These are phyloP conservation scores for Xiphias gladius DNA, from an alignment of 2,113 vertebrate genomes.

Conservation along the genomic window DNA sequence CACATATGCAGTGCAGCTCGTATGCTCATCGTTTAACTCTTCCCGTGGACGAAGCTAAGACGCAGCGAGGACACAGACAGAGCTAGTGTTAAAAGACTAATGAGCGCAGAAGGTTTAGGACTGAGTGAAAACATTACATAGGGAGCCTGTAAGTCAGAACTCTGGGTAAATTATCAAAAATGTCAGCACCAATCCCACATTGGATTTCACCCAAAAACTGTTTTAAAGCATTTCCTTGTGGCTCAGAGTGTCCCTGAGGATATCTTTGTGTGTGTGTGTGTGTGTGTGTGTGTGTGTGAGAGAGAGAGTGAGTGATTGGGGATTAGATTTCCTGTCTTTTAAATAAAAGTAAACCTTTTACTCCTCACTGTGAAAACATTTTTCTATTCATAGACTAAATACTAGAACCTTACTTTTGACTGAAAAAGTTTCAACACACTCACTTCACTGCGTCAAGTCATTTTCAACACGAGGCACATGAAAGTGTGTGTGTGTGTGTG, in stretches of 20 bases:
- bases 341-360: neutral
- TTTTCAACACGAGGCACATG: too few species aligned
- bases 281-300: neutral
- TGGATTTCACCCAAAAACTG: conserved; percentile 53
- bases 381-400: neutral
- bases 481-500: too few species aligned
- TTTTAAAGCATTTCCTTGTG: conserved; percentile 58
- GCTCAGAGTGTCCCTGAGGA: conserved; percentile 21
- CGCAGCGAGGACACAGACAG: neutral
- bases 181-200: conserved; percentile 35
- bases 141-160: conserved; percentile 51
- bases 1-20: neutral
- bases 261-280: conserved; percentile 15
- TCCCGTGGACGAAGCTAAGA: neutral
- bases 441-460: too few species aligned
- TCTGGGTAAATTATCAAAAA: conserved; percentile 1
- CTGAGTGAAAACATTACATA: conserved; percentile 45
- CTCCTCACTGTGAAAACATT: neutral
- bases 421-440: neutral
- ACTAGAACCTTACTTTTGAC: neutral
- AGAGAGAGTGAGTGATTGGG: neutral
- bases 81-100: conserved; percentile 42
- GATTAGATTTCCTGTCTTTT: conserved; percentile 8
- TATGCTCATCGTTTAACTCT: conserved; percentile 62
- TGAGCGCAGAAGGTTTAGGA: conserved; percentile 40